phyloP scores from a whole-genome alignment of 2,113 vertebrate species.

The Sapajus apella region DNA sequence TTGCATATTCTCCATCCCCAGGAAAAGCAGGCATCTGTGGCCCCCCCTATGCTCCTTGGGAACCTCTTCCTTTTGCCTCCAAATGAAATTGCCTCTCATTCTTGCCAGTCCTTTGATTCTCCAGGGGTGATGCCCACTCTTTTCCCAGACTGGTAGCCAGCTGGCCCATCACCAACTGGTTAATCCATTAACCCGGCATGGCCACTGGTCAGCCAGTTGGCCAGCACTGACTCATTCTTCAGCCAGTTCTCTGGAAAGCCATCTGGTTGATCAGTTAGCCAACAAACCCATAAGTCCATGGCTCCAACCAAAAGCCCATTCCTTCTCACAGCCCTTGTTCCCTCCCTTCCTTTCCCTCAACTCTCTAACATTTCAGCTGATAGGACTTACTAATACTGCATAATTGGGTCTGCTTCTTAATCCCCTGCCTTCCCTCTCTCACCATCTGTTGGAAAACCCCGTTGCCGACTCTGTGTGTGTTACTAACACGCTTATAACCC shows the following conservation, averaged over 20 bases:
- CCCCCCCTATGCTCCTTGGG: background rate
- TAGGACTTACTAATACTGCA: constrained; percentile 84
- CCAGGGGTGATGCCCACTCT: background rate
- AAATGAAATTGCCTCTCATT: background rate
- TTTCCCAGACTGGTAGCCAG: constrained; percentile 43
- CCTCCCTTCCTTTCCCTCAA: background rate
- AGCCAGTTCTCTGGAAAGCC: constrained; percentile 57
- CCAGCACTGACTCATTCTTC: background rate
- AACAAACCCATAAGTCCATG: background rate
- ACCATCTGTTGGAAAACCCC: constrained; percentile 77
- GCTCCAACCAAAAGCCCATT: background rate
- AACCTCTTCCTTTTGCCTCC: background rate
- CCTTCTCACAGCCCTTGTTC: constrained; percentile 15
- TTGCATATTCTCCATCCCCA: background rate
- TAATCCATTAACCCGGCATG: constrained; percentile 48
- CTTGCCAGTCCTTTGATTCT: constrained; percentile 20
- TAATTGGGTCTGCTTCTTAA: constrained; percentile 81
- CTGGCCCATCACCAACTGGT: constrained; percentile 53
- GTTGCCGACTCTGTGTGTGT: constrained; percentile 90
- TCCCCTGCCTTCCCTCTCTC: constrained; percentile 70
- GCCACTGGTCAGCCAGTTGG: constrained; percentile 63
- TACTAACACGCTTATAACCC: constrained; percentile 89
- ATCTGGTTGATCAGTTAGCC: constrained; percentile 68
- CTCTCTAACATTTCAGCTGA: constrained; percentile 63
- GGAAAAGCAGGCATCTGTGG: constrained; percentile 43